Conservation (phyloP, 2,888 invertebrate species). For the Synergus umbraculus region DNA sequence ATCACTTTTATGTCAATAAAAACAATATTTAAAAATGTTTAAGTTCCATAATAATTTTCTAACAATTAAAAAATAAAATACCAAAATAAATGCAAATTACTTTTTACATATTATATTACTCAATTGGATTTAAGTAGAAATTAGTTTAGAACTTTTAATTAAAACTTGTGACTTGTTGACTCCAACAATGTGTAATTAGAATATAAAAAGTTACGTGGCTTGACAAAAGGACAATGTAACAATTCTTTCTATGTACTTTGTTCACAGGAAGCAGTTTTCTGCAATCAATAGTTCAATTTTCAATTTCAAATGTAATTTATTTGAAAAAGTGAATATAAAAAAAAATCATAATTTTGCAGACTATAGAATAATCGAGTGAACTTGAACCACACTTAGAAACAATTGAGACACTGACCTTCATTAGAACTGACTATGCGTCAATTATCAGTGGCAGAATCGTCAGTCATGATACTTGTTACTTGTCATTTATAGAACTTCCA, state of each 20-base stretch:
- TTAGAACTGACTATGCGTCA: constrained; percentile 47
- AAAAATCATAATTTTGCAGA: background rate
- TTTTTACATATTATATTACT: background rate
- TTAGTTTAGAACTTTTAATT: background rate
- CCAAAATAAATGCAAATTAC: too few species aligned
- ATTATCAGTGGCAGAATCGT: constrained; percentile 52
- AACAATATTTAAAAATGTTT: background rate
- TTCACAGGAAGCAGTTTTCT: background rate
- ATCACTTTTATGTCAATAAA: background rate
- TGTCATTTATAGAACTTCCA: constrained; percentile 3
- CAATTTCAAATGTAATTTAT: background rate
- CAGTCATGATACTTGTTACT: constrained; percentile 38
- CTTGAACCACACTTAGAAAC: constrained; percentile 65
- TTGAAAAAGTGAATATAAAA: background rate
- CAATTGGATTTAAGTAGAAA: background rate
- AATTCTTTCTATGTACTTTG: background rate
- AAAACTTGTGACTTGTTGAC: background rate
- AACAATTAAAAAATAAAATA: background rate
- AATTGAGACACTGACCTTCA: constrained; percentile 63
- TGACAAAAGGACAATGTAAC: background rate
- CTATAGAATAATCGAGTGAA: constrained; percentile 49
- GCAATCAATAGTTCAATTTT: background rate
- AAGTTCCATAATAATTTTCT: background rate
- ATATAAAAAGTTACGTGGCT: background rate
- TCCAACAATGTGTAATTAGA: background rate